Base-by-base conservation (phyloP, 2,888 invertebrate species). In the Sarcophaga carnaria region DNA sequence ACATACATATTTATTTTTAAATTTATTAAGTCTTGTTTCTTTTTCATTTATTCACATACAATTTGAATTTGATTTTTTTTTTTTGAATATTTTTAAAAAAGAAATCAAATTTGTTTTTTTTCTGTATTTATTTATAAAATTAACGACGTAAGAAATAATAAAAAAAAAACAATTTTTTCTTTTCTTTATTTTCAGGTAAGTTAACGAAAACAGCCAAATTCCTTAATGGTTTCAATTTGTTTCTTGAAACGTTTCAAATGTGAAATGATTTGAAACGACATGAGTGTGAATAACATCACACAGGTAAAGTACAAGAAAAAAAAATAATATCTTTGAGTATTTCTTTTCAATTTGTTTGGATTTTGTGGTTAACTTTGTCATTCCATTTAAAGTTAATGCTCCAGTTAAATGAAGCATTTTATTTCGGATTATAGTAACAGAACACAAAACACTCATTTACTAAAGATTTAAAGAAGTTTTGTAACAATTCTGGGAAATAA, bases 181-280 rank as follows among this genome's bases (percentile, higher is more conserved):
- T 37, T 37, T 8, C 5, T 87, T 59, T 87, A 71, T 5, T 87
- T 87, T 3, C 84, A 87, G 87, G 87, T 87, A 63, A 87, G 87
- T 87, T 37, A 20, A 80, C 59, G n/a, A 27, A 62, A 69, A 60
- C 27, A 17, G 11, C 17, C 54, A 54, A 14, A 37, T 54, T 4
- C 17, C 54, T 54, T 54, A 54, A 54, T 54, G 54, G 54, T 12
- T 54, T 54, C 54, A 54, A 54, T 54, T 54, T 14, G 54, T 54
- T 54, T 54, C 4, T 17, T 54, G 17, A 54, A 54, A 54, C 17
- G 54, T 54, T 54, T 17, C 17, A 12, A 54, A 54, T 14, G 17
- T 17, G 17, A 54, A 54, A 4, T 14, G 17, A 54, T 17, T 37
- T 37, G 37, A 37, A 37, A 37, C 10, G 10, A 37, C 37, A 37